These are phyloP conservation scores for Papilio gigon DNA, from an alignment of 2,888 invertebrate species.

Conservation along the genomic window DNA sequence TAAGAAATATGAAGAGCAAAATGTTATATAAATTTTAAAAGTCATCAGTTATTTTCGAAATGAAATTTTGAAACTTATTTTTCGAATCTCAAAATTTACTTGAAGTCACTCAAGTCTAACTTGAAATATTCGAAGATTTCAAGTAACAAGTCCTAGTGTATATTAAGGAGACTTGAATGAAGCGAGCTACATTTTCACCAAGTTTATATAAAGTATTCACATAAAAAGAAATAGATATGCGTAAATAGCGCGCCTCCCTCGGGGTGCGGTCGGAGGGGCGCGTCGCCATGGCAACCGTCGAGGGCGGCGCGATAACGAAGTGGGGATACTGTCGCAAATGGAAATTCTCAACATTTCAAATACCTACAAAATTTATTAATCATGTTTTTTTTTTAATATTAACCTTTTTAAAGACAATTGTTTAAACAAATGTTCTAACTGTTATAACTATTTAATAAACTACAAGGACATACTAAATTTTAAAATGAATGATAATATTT, in stretches of 20 bases:
- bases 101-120: background rate
- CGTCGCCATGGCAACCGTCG: constrained; percentile 67
- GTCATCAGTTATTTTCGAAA: background rate
- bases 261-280: constrained; percentile 55
- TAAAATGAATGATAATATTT: too few species aligned
- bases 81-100: background rate
- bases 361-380: constrained; percentile 36
- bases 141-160: background rate
- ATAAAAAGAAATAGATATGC: constrained; percentile 40
- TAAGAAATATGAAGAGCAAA: background rate
- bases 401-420: background rate
- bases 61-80: background rate
- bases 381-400: background rate
- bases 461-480: too few species aligned
- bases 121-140: background rate
- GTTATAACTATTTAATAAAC: too few species aligned
- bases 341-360: constrained; percentile 43
- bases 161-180: background rate
- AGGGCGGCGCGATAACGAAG: constrained; percentile 53
- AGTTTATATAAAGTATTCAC: constrained; percentile 40
- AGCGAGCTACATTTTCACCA: constrained; percentile 10
- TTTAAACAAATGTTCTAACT: too few species aligned
- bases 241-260: constrained; percentile 44
- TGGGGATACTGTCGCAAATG: constrained; percentile 48
- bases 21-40: background rate